phyloP scores from a whole-genome alignment of 1,140 invertebrate genomes.

The Periplaneta americana region DNA sequence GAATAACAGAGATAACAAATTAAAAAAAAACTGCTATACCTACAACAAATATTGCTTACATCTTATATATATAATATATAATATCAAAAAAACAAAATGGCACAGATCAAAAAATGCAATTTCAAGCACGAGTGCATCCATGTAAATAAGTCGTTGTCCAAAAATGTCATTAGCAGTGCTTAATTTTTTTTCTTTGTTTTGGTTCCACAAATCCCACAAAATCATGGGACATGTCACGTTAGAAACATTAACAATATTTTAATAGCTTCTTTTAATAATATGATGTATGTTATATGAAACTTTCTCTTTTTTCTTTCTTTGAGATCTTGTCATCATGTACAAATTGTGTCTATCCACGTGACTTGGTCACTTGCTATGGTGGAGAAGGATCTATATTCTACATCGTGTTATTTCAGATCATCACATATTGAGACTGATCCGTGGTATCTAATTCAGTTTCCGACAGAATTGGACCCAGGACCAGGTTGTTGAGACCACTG shows the following conservation, averaged over 20 bases:
- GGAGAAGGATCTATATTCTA: not conserved
- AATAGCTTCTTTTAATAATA: not conserved
- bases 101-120: not conserved
- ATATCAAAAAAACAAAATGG: not conserved
- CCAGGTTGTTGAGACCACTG: conserved; percentile 26
- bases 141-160: not conserved
- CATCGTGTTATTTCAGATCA: not conserved
- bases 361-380: not conserved
- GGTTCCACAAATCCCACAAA: not conserved
- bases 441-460: not conserved
- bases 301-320: too few relatives aligned
- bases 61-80: not conserved
- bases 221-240: not conserved
- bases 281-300: not conserved
- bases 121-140: not conserved
- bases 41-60: not conserved
- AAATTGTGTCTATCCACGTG: not conserved
- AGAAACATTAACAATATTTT: not conserved
- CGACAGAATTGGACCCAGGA: conserved; percentile 12
- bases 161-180: not conserved
- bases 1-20: not conserved
- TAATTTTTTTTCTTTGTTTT: not conserved
- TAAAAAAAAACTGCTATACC: not conserved
- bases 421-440: not conserved
- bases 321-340: not conserved